phyloP scores from a whole-genome alignment of 2,888 invertebrate species.

The Leucophenga maculata region DNA sequence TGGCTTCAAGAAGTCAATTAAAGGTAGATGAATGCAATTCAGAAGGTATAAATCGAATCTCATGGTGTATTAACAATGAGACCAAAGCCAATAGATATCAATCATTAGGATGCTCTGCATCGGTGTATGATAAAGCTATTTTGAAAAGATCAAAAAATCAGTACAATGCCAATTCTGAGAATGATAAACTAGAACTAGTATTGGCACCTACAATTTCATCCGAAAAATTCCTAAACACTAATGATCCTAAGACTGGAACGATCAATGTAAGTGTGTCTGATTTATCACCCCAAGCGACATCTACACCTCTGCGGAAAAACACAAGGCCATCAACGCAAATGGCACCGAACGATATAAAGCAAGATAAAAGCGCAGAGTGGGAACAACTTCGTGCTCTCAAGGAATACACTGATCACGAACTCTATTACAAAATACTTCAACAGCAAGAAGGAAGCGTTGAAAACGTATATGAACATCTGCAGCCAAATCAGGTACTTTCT shows the following conservation, averaged over 20 bases:
- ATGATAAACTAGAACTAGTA: not conserved
- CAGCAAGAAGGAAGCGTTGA: constrained; percentile 60
- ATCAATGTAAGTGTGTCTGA: constrained; percentile 37
- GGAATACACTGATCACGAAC: constrained; percentile 68
- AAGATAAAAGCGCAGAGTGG: constrained; percentile 63
- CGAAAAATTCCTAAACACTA: too few relatives aligned
- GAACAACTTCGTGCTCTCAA: constrained; percentile 68
- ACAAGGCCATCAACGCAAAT: not conserved
- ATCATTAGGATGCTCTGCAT: constrained; percentile 59
- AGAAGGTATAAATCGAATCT: constrained; percentile 65
- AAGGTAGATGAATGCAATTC: not conserved
- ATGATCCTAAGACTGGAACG: not conserved
- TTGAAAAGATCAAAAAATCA: constrained; percentile 47
- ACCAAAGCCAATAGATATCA: constrained; percentile 37
- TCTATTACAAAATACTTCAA: constrained; percentile 65
- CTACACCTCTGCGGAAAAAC: constrained; percentile 44
- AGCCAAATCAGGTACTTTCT: constrained; percentile 38
- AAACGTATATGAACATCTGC: constrained; percentile 66
- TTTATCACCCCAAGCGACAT: constrained; percentile 37
- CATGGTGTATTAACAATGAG: constrained; percentile 52
- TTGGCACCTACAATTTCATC: too few relatives aligned
- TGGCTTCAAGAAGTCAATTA: too few relatives aligned
- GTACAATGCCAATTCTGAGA: constrained; percentile 29
- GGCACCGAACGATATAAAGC: not conserved
- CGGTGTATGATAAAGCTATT: constrained; percentile 68